Percentiles rank a stretch among this genome's conserved stretches.
Conservation (phyloP, 2,797 vertebrate species). For the Scyliorhinus canicula region DNA sequence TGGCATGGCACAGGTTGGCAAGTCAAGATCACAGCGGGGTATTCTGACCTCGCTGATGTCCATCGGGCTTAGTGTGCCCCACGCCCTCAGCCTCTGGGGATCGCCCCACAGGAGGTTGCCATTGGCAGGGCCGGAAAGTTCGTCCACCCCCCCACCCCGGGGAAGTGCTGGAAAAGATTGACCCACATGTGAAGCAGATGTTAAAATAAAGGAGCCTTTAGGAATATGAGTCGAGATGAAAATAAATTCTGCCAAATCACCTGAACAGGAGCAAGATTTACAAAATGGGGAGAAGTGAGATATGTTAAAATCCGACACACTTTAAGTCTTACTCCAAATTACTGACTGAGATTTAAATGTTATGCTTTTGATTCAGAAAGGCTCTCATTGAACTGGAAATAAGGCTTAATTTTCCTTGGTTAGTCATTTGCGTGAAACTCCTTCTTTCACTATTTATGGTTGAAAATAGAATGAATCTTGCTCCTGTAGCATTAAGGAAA, state of each 20-base stretch:
- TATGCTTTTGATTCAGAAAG: neutral
- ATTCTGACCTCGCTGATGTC: too few species aligned
- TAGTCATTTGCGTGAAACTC: neutral
- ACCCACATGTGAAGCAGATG: neutral
- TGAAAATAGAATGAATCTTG: conserved; percentile 3
- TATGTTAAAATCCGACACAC: neutral
- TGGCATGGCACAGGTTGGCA: neutral
- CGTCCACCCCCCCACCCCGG: too few species aligned
- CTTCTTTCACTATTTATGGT: neutral
- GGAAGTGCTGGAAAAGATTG: too few species aligned
- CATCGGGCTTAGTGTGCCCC: too few species aligned
- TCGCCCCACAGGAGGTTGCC: too few species aligned
- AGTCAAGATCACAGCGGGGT: neutral
- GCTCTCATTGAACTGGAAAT: neutral
- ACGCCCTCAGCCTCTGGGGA: too few species aligned
- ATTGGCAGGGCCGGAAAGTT: too few species aligned
- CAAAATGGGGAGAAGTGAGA: neutral
- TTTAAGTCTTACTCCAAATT: neutral
- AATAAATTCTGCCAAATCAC: neutral
- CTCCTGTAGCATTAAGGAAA: neutral
- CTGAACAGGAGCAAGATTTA: neutral
- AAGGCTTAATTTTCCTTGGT: neutral
- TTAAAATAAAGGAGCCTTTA: neutral
- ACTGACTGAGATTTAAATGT: neutral
- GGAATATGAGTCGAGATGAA: neutral